Conservation (phyloP, 2,113 vertebrate species). For the Glaucidium brasilianum region DNA sequence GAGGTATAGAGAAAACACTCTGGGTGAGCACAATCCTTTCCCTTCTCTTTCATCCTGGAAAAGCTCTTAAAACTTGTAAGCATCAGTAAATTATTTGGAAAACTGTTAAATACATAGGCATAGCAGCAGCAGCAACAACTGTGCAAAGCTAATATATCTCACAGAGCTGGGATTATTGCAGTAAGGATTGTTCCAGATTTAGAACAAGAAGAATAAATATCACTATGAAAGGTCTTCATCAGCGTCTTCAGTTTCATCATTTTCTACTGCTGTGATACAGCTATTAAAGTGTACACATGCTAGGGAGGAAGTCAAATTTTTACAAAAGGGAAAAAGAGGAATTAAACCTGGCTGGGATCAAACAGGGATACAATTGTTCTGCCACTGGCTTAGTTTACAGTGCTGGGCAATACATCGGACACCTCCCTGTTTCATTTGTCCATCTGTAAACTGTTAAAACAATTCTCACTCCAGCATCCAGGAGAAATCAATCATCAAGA, state of each 20-base stretch:
- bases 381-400: constrained; percentile 43
- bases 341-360: neutral
- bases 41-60: neutral
- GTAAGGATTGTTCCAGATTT: neutral
- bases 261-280: neutral
- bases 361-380: neutral
- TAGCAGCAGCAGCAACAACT: neutral
- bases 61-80: constrained; percentile 2
- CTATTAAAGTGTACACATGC: neutral
- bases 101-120: neutral
- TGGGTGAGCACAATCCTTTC: neutral
- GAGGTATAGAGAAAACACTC: constrained; percentile 7
- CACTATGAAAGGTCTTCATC: neutral
- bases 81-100: neutral
- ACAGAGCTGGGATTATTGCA: neutral
- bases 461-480: constrained; percentile 48
- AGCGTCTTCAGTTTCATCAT: neutral
- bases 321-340: neutral
- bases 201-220: neutral
- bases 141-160: neutral
- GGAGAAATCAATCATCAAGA: constrained; percentile 54
- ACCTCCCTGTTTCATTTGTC: constrained; percentile 48
- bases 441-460: constrained; percentile 56
- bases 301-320: neutral
- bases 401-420: constrained; percentile 23